phyloP scores from a whole-genome alignment of 2,888 invertebrate genomes.

The Sycophila texana region DNA sequence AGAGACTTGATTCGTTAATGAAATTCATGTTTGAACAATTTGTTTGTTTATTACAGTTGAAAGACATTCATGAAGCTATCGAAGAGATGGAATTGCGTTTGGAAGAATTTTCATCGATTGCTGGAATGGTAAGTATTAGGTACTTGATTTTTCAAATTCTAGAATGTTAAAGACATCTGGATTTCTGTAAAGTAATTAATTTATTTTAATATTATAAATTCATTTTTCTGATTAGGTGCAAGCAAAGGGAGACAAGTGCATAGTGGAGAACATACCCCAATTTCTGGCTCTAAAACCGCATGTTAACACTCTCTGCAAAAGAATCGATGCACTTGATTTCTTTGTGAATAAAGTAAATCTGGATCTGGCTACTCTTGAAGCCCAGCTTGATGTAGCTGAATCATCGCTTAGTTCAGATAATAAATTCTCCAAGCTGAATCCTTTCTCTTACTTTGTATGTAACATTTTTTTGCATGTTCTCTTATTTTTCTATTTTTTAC shows the following conservation, averaged over 20 bases:
- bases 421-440: slow-evolving; percentile 72
- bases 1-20: too few species aligned
- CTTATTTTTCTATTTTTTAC: not conserved
- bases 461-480: not conserved
- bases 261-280: slow-evolving; percentile 67
- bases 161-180: not conserved
- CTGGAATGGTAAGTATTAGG: slow-evolving; percentile 72
- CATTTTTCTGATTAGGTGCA: slow-evolving; percentile 64
- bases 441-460: slow-evolving; percentile 73
- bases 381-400: slow-evolving; percentile 72
- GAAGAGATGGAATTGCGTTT: slow-evolving; percentile 75
- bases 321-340: slow-evolving; percentile 72
- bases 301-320: slow-evolving; percentile 66
- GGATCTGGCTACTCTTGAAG: slow-evolving; percentile 70
- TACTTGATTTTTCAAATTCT: not conserved
- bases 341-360: slow-evolving; percentile 70
- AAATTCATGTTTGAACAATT: not conserved
- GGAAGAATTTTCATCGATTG: slow-evolving; percentile 74
- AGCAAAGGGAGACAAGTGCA: slow-evolving; percentile 68
- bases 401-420: slow-evolving; percentile 70
- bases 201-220: not conserved
- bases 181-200: too few species aligned
- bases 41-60: slow-evolving; percentile 63
- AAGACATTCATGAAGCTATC: slow-evolving; percentile 68
- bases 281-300: slow-evolving; percentile 66